A percentile compares a stretch with the other conserved stretches of the same genome.
Conservation (phyloP, 2,113 vertebrate species). For the Ammodramus savannarum region DNA sequence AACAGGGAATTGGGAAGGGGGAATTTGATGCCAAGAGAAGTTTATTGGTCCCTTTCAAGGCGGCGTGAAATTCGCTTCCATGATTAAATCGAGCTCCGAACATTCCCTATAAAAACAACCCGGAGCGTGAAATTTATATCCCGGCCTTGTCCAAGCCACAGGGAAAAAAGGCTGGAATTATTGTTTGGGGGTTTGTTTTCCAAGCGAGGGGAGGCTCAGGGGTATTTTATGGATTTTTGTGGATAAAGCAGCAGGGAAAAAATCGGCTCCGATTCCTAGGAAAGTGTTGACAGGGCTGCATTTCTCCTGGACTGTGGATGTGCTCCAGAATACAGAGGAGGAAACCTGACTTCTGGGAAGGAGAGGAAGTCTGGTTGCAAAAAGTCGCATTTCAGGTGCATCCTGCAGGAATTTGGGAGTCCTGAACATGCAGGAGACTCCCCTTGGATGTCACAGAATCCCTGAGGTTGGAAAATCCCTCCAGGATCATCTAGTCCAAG, state of each 20-base stretch:
- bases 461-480: not conserved
- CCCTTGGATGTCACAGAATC: not conserved
- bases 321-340: not conserved
- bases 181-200: not conserved
- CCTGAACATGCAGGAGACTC: fast-evolving
- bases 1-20: not conserved
- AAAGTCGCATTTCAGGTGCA: fast-evolving
- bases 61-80: not conserved
- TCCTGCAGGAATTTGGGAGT: not conserved
- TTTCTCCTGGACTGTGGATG: not conserved
- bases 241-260: not conserved
- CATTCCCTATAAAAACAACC: not conserved
- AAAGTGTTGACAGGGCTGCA: not conserved
- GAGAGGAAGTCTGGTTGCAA: too few relatives aligned
- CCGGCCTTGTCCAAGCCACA: not conserved
- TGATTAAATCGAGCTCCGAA: not conserved
- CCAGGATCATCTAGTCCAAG: fast-evolving
- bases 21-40: not conserved
- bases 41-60: not conserved
- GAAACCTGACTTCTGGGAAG: not conserved
- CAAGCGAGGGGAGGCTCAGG: not conserved
- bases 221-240: not conserved
- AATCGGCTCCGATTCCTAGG: not conserved
- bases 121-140: not conserved
- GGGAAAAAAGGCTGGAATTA: not conserved